phyloP scores from a whole-genome alignment of 2,113 vertebrate genomes.

The Felis chaus region DNA sequence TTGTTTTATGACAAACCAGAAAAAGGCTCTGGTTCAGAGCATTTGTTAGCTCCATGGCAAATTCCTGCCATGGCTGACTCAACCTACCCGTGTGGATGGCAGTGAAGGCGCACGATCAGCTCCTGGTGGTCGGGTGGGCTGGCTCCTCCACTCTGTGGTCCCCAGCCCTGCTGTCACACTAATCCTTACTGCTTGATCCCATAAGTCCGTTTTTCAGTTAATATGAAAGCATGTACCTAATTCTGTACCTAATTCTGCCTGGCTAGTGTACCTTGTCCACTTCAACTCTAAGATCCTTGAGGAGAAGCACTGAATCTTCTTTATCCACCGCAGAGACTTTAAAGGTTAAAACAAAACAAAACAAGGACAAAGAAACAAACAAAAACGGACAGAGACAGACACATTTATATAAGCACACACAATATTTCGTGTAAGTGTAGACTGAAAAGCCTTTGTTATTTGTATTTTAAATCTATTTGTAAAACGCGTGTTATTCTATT shows the following conservation, averaged over 20 bases:
- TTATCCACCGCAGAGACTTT: neutral
- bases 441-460: neutral
- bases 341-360: neutral
- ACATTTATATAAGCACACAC: neutral
- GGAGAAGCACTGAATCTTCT: neutral
- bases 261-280: neutral
- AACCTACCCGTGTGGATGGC: accelerated
- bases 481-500: neutral
- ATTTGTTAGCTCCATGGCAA: neutral
- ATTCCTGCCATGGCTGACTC: neutral
- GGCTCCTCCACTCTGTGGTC: neutral
- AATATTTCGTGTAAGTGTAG: neutral
- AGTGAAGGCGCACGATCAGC: neutral
- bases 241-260: neutral
- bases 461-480: neutral
- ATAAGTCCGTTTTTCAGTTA: neutral
- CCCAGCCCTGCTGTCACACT: neutral
- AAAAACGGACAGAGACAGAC: neutral
- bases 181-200: neutral
- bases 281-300: neutral
- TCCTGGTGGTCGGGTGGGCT: neutral
- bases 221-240: neutral
- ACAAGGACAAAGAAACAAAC: neutral
- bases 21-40: neutral
- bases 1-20: neutral